A percentile compares a stretch with the other conserved stretches of the same genome.
Evolutionary conservation across 2,113 vertebrate genomes (phyloP).

Genomic region (Crotalus tigris): DNA sequence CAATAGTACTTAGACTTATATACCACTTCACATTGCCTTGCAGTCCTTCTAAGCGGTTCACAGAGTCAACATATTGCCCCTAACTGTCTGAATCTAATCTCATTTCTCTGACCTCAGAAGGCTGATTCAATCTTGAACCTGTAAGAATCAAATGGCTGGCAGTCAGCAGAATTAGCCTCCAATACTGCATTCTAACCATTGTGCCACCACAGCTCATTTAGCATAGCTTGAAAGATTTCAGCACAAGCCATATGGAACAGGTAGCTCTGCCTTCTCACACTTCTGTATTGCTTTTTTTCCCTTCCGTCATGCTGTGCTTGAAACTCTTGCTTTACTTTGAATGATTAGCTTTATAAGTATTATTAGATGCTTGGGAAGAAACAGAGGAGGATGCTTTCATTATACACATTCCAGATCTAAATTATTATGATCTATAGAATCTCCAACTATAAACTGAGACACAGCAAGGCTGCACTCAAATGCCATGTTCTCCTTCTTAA

Average conservation of each 20-base stretch:
- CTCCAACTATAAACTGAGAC: slow-evolving; percentile 16
- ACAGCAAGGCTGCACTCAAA: not conserved
- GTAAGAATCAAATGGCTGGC: too few species aligned
- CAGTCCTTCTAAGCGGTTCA: too few species aligned
- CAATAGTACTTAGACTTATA: too few species aligned
- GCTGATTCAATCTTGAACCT: too few species aligned
- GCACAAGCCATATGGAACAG: not conserved
- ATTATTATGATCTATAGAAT: not conserved
- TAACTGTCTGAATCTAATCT: too few species aligned
- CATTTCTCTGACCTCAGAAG: too few species aligned
- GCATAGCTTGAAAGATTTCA: not conserved
- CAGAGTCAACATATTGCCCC: too few species aligned
- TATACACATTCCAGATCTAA: not conserved
- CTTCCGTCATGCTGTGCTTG: not conserved
- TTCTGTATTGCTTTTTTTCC: not conserved
- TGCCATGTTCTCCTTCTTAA: slow-evolving; percentile 16
- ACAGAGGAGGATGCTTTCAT: not conserved
- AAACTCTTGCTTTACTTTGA: not conserved
- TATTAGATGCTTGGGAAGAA: not conserved
- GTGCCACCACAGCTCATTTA: too few species aligned
- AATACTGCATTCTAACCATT: too few species aligned
- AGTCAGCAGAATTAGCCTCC: too few species aligned
- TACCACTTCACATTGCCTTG: too few species aligned
- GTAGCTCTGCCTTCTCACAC: not conserved
- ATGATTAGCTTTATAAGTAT: not conserved